Conservation (phyloP, 2,113 vertebrate species). For the Vidua chalybeata region DNA sequence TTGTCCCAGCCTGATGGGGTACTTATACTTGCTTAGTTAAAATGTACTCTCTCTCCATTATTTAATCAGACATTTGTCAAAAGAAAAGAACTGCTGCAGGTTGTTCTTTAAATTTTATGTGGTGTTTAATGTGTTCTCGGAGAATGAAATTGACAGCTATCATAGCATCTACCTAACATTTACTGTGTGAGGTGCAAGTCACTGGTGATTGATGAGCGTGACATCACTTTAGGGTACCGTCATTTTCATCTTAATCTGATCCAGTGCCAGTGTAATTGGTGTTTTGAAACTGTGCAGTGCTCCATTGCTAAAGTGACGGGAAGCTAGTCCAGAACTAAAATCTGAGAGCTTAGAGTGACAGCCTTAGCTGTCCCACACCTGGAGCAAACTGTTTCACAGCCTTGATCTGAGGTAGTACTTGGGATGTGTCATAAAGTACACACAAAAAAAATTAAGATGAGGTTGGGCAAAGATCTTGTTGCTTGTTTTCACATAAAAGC, state of each 20-base stretch:
- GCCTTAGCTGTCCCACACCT: neutral
- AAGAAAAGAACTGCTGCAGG: neutral
- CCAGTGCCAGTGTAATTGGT: neutral
- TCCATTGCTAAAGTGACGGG: neutral
- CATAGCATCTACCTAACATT: neutral
- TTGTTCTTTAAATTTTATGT: neutral
- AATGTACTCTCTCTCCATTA: neutral
- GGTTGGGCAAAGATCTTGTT: neutral
- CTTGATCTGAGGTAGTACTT: neutral
- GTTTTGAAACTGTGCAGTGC: neutral
- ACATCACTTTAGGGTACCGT: neutral
- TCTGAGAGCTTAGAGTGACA: neutral
- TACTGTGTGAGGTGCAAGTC: neutral
- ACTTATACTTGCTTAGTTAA: neutral
- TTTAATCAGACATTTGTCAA: neutral
- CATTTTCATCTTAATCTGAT: neutral
- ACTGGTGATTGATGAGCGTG: neutral
- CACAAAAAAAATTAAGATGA: neutral
- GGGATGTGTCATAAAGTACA: neutral
- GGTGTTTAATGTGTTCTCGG: neutral
- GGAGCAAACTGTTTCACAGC: neutral
- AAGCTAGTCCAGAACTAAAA: neutral
- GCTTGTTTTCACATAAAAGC: neutral
- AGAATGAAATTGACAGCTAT: neutral
- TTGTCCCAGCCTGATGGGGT: neutral